Conservation (phyloP, 37 sponge, comb jelly and placozoan genomes). For the Oopsacas minuta region DNA sequence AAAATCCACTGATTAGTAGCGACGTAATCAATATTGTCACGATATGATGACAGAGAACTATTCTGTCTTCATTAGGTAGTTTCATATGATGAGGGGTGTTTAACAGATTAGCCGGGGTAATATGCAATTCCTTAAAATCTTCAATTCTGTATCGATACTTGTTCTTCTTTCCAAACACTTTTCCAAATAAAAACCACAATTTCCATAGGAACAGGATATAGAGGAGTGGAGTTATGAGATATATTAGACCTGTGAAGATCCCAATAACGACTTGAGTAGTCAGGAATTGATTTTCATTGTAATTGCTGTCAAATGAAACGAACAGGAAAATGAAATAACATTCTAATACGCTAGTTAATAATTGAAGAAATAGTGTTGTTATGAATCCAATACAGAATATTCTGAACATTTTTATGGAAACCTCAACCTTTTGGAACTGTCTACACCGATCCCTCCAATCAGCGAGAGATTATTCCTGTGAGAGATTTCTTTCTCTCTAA, state of each 20-base stretch:
- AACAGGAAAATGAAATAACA: background rate
- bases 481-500: background rate
- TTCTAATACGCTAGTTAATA: background rate
- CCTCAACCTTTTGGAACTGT: background rate
- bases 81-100: background rate
- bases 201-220: background rate
- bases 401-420: background rate
- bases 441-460: background rate
- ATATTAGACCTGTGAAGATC: background rate
- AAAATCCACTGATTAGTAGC: background rate
- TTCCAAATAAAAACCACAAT: background rate
- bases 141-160: background rate
- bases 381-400: background rate
- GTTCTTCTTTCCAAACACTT: background rate
- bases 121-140: background rate
- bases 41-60: background rate
- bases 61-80: slow-evolving; percentile 6
- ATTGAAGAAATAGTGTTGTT: background rate
- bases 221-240: background rate
- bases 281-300: background rate
- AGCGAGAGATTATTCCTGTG: background rate
- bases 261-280: background rate
- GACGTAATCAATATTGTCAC: background rate
- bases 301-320: background rate
- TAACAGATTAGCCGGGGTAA: background rate